Evolutionary conservation across 2,797 vertebrate species (phyloP).

Genomic region (Halcyon leucocephala): DNA sequence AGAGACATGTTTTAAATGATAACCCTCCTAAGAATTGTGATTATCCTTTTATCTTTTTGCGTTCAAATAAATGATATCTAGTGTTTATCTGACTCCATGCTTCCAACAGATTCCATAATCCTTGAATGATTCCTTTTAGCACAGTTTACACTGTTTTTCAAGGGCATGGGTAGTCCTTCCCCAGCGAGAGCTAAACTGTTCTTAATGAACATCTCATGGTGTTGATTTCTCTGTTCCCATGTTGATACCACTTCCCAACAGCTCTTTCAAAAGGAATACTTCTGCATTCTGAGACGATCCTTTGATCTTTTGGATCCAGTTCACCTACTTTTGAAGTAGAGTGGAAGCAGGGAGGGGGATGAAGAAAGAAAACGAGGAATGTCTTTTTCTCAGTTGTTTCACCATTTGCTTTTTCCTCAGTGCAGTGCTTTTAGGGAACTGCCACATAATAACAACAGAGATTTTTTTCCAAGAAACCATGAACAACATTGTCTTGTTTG

Average conservation of each 20-base stretch:
- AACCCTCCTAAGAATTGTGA: background rate
- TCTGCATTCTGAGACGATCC: background rate
- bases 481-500: background rate
- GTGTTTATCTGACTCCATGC: background rate
- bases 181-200: background rate
- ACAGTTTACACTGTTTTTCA: background rate
- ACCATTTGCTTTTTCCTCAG: background rate
- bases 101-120: background rate
- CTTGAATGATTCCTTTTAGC: background rate
- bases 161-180: background rate
- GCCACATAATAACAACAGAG: background rate
- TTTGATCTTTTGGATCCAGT: background rate
- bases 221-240: background rate
- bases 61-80: background rate
- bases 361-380: background rate
- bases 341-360: background rate
- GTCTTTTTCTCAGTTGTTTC: background rate
- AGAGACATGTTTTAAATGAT: background rate
- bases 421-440: background rate
- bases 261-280: background rate
- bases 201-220: accelerated
- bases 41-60: background rate
- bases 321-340: background rate
- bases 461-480: constrained; percentile 20
- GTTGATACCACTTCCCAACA: background rate